These are phyloP conservation scores for Pristionchus japonicus DNA, from an alignment of 2,888 invertebrate genomes.

Conservation along the genomic window DNA sequence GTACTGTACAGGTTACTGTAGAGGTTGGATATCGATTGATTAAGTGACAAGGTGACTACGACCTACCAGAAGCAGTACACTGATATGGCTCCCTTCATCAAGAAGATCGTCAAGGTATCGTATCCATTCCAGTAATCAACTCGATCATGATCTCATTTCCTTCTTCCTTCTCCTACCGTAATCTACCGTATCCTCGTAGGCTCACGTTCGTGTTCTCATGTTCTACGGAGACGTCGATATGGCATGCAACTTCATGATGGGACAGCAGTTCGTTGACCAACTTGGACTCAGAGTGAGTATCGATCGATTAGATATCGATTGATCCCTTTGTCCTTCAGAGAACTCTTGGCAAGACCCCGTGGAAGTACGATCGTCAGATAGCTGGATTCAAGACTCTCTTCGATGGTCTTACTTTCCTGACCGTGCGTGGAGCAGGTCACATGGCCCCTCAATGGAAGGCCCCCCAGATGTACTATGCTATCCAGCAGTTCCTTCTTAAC, in stretches of 20 bases:
- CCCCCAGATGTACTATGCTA: constrained; percentile 72
- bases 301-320: neutral
- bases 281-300: constrained; percentile 61
- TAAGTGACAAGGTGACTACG: constrained; percentile 69
- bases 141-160: no score
- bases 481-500: constrained; percentile 73
- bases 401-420: constrained; percentile 71
- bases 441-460: constrained; percentile 74
- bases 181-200: constrained; percentile 51
- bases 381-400: constrained; percentile 76
- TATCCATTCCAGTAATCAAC: no score
- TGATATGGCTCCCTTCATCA: constrained; percentile 72
- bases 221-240: constrained; percentile 74
- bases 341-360: constrained; percentile 72
- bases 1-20: constrained; percentile 39
- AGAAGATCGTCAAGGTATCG: constrained; percentile 52
- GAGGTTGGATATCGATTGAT: neutral
- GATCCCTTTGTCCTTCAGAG: constrained; percentile 54
- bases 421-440: constrained; percentile 67
- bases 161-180: neutral
- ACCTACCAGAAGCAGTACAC: constrained; percentile 72
- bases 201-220: constrained; percentile 71
- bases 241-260: constrained; percentile 73
- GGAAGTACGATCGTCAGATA: constrained; percentile 75
- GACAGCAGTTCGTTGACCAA: constrained; percentile 70